Conservation (phyloP, 2,113 vertebrate species). For the Spilogale gracilis region DNA sequence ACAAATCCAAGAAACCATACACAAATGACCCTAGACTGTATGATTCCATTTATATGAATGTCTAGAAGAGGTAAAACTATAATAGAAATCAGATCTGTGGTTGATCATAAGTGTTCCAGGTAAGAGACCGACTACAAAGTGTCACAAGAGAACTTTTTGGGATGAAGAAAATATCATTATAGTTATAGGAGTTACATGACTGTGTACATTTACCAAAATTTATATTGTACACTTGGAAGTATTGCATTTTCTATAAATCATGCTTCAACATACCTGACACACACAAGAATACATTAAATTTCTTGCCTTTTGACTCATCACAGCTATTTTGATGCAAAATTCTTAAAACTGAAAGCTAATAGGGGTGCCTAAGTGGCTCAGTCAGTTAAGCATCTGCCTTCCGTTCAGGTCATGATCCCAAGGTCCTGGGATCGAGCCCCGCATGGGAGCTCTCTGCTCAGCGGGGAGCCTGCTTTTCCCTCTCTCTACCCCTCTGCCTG, state of each 20-base stretch:
- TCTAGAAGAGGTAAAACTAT: neutral
- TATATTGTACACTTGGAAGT: neutral
- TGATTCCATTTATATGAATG: neutral
- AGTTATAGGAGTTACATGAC: neutral
- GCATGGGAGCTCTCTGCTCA: too few species aligned
- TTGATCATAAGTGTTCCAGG: neutral
- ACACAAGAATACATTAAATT: neutral
- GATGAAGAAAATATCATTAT: neutral
- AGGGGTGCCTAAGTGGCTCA: too few species aligned
- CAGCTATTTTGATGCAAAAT: neutral
- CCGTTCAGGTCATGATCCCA: too few species aligned
- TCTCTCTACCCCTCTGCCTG: too few species aligned
- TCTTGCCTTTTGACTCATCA: neutral
- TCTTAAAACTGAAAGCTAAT: conserved; percentile 29
- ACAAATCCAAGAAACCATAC: neutral
- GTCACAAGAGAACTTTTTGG: neutral
- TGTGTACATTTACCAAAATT: neutral
- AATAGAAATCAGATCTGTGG: neutral
- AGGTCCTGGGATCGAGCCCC: too few species aligned
- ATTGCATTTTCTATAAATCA: neutral
- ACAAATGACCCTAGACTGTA: neutral
- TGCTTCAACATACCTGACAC: neutral
- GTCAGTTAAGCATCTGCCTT: too few species aligned
- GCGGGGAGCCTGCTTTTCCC: too few species aligned
- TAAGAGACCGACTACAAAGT: neutral